Percentiles rank a stretch among this genome's conserved stretches.
Conservation (phyloP, 2,888 invertebrate species). For the Lasioglossum lativentre region DNA sequence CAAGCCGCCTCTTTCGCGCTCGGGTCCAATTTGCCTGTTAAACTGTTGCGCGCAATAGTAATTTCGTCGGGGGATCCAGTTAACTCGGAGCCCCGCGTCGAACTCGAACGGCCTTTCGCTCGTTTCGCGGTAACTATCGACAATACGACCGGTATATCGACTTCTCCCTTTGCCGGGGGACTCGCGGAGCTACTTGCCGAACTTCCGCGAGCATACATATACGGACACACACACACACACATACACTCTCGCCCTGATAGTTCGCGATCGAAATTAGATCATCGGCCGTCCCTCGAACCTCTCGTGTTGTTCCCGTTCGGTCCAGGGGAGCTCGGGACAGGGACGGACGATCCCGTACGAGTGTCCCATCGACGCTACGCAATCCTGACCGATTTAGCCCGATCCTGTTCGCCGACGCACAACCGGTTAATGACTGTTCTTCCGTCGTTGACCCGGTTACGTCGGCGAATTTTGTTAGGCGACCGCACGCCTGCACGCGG, state of each 20-base stretch:
- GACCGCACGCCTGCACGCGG: neutral
- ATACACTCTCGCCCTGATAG: conserved; percentile 8
- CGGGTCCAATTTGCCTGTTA: conserved; percentile 36
- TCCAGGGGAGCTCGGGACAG: neutral
- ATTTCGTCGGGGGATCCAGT: conserved; percentile 55
- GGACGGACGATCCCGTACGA: neutral
- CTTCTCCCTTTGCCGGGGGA: conserved; percentile 58
- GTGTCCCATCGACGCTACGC: neutral
- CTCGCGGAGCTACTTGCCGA: conserved; percentile 43
- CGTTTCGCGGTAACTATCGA: conserved; percentile 67
- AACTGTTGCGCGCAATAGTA: conserved; percentile 57
- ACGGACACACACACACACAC: neutral
- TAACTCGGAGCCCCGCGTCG: conserved; percentile 50
- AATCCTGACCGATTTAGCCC: neutral
- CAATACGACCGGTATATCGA: conserved; percentile 58
- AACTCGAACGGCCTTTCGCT: conserved; percentile 61
- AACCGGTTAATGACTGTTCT: conserved; percentile 1
- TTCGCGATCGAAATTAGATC: conserved; percentile 35
- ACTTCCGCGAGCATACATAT: neutral
- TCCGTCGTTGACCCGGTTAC: neutral
- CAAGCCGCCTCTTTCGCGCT: conserved; percentile 9
- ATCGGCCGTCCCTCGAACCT: neutral
- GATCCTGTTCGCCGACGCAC: neutral
- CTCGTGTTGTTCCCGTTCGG: neutral
- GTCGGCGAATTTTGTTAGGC: neutral